phyloP scores from a whole-genome alignment of 2,797 vertebrate genomes.

The Tenualosa ilisha region DNA sequence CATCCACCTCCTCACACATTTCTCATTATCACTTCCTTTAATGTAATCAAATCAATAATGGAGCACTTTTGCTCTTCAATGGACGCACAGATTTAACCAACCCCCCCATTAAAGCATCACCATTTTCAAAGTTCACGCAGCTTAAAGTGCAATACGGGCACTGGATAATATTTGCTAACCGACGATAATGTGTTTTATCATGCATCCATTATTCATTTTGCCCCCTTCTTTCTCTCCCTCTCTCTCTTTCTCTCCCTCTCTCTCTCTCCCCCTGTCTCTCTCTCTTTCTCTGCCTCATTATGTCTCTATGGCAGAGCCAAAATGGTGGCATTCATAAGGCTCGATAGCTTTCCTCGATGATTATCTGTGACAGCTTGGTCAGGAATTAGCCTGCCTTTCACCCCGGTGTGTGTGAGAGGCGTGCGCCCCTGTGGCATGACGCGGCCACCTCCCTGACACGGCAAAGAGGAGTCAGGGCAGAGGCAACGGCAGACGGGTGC shows the following conservation, averaged over 20 bases:
- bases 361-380: constrained; percentile 72
- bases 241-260: constrained; percentile 1
- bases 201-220: constrained; percentile 62
- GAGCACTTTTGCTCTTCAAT: constrained; percentile 60
- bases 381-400: constrained; percentile 68
- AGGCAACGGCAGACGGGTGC: constrained; percentile 47
- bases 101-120: constrained; percentile 38
- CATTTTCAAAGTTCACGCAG: constrained; percentile 42
- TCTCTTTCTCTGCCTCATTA: background rate
- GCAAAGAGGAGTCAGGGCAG: constrained; percentile 40
- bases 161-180: constrained; percentile 55
- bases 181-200: constrained; percentile 47
- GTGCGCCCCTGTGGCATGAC: constrained; percentile 55
- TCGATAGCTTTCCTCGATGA: constrained; percentile 71
- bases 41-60: constrained; percentile 66
- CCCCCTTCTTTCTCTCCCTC: background rate
- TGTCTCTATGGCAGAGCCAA: constrained; percentile 55
- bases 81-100: constrained; percentile 62
- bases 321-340: constrained; percentile 68
- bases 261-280: background rate
- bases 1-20: constrained; percentile 44
- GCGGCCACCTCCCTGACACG: constrained; percentile 64
- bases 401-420: constrained; percentile 57
- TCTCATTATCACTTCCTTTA: constrained; percentile 61
- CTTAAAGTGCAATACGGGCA: constrained; percentile 55